phyloP scores from a whole-genome alignment of 2,113 vertebrate species.

The Thinocorus orbignyianus region DNA sequence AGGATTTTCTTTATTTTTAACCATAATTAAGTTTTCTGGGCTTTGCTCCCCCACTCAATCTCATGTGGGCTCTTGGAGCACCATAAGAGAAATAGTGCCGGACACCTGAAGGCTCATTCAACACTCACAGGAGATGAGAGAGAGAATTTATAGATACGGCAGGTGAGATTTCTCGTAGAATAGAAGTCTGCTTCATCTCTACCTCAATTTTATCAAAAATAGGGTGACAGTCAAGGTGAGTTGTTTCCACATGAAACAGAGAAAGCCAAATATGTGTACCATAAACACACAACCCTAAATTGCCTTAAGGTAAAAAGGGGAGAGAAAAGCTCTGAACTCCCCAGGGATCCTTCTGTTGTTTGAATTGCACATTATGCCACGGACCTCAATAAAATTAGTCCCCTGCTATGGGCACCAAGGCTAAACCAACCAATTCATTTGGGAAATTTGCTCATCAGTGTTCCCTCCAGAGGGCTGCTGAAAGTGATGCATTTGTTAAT shows the following conservation, averaged over 20 bases:
- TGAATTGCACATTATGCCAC: neutral
- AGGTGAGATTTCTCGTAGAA: conserved; percentile 14
- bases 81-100: neutral
- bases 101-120: conserved; percentile 49
- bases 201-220: conserved; percentile 26
- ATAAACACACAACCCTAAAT: neutral
- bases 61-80: conserved; percentile 36
- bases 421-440: neutral
- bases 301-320: neutral
- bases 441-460: neutral
- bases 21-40: neutral
- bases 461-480: neutral
- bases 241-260: neutral
- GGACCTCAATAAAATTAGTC: neutral
- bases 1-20: conserved; percentile 18
- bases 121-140: conserved; percentile 12
- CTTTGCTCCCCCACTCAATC: neutral
- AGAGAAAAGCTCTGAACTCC: neutral
- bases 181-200: conserved; percentile 22
- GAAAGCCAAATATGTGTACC: neutral
- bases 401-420: neutral
- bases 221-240: neutral
- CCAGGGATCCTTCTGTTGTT: neutral
- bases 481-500: neutral
- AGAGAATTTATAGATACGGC: conserved; percentile 15